Evolutionary conservation across 1,140 invertebrate genomes (phyloP), one percentile per base, ranked within the genome.

Genomic region (Sitodiplosis mosellana): DNA sequence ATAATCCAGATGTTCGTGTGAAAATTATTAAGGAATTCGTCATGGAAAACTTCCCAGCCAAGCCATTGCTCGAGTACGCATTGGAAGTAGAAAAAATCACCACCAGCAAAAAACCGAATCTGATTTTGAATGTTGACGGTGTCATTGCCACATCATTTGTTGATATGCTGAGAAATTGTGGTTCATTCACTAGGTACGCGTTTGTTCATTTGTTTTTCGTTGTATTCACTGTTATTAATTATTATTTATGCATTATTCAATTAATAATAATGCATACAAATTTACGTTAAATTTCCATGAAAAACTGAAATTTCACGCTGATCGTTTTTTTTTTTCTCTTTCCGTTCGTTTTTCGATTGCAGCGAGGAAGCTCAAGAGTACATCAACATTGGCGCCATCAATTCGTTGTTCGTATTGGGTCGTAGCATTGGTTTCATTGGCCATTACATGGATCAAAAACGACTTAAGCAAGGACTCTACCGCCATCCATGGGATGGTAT

Each of bases 401-500:
- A 99, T 68, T 96, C 94, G 11, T 71, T 99, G 21, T 99, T 99
- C 70, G 93, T 99, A 19, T 74, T 99, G 34, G 96, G 96, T 33
- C 76, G 96, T 53, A 95, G 88, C 62, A 93, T 99, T 73, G 96
- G 96, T 50, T 97, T 99, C 59, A 95, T 99, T 64, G 95, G 93
- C 42, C 96, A 99, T 66, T 98, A 86, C 60, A 80, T 99, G 72
- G 96, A 99, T 69, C 96, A 99, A 69, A 96, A 93, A 69, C 74
- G 95, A 53, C 74, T 99, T 66, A 97, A 98, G 64, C 96, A 99
- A 74, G 95, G 94, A 12, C 74, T 99, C 7, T 99, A 99, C 68
- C 81, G 96, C 55, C 95, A 99, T 70, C 96, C 96, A 14, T 99
- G 95, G 95, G 96, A 99, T 65, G 96, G 99, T 64, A 99, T 99